Conservation (phyloP, 2,113 vertebrate genomes). For the Solea senegalensis region DNA sequence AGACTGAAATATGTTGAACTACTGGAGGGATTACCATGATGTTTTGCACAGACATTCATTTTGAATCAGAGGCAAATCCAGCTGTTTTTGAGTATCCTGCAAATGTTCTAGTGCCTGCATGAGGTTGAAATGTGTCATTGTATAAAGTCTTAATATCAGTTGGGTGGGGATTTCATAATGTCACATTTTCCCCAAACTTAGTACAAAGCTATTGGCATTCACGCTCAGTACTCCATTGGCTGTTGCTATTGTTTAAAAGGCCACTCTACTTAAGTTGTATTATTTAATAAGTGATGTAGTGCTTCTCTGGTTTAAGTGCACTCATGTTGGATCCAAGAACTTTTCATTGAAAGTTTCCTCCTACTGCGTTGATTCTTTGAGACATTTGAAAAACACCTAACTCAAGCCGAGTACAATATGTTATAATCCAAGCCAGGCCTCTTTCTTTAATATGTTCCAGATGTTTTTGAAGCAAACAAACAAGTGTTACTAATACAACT, state of each 20-base stretch:
- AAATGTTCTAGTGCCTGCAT: too few relatives aligned
- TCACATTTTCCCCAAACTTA: neutral
- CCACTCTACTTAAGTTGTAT: too few relatives aligned
- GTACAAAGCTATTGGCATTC: neutral
- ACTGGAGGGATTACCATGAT: neutral
- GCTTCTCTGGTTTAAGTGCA: neutral
- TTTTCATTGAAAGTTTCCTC: constrained; percentile 33
- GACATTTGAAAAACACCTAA: constrained; percentile 22
- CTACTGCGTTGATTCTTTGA: constrained; percentile 14
- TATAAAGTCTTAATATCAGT: neutral
- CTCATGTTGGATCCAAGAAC: neutral
- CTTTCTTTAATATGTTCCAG: constrained; percentile 39
- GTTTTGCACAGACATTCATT: neutral
- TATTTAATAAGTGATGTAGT: too few relatives aligned
- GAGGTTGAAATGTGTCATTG: neutral
- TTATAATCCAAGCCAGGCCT: constrained; percentile 23
- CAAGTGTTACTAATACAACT: neutral
- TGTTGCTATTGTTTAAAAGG: too few relatives aligned
- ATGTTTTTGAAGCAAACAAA: constrained; percentile 57
- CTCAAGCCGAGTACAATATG: neutral
- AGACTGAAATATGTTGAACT: neutral
- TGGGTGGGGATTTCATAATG: neutral
- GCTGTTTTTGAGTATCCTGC: too few relatives aligned
- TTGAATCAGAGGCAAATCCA: neutral
- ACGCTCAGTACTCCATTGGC: too few relatives aligned